Conservation (phyloP, 2,888 invertebrate genomes). For the Cremastinae sp. region DNA sequence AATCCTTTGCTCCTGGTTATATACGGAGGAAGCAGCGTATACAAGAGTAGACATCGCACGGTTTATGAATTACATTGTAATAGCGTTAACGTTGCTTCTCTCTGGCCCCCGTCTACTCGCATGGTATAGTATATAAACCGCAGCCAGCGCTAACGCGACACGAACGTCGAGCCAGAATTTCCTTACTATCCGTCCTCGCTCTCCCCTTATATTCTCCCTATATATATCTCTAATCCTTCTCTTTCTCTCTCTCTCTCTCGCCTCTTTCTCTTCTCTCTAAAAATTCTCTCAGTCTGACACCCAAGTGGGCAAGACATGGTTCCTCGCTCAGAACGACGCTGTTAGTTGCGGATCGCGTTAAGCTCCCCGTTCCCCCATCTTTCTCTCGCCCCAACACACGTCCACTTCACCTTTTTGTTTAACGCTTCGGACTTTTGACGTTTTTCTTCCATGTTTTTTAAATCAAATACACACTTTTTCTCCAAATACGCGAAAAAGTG, state of each 20-base stretch:
- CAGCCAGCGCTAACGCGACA: conserved; percentile 45
- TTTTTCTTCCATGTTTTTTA: not conserved
- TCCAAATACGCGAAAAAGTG: no score
- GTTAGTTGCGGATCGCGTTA: conserved; percentile 50
- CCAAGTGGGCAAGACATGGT: not conserved
- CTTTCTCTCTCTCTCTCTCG: no score
- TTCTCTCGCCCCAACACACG: conserved; percentile 3
- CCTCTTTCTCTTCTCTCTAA: no score
- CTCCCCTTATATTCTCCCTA: conserved; percentile 29
- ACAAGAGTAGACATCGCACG: conserved; percentile 54
- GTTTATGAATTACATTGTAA: conserved; percentile 71
- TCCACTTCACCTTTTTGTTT: conserved; percentile 41
- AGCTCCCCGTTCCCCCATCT: conserved; percentile 35
- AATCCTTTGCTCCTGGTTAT: conserved; percentile 52
- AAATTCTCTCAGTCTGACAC: not conserved
- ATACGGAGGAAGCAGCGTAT: not conserved
- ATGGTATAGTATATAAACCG: conserved; percentile 37
- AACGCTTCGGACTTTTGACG: conserved; percentile 19
- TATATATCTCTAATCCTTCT: conserved; percentile 10
- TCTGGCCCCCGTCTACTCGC: conserved; percentile 34
- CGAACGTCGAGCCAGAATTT: conserved; percentile 33
- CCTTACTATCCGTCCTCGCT: conserved; percentile 18
- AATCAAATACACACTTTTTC: no score
- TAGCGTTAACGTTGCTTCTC: conserved; percentile 68
- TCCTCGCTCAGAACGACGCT: conserved; percentile 24